Evolutionary conservation across 1,140 invertebrate genomes (phyloP), one percentile per base, ranked within the genome.

Genomic region (Drosophila equinoxialis): DNA sequence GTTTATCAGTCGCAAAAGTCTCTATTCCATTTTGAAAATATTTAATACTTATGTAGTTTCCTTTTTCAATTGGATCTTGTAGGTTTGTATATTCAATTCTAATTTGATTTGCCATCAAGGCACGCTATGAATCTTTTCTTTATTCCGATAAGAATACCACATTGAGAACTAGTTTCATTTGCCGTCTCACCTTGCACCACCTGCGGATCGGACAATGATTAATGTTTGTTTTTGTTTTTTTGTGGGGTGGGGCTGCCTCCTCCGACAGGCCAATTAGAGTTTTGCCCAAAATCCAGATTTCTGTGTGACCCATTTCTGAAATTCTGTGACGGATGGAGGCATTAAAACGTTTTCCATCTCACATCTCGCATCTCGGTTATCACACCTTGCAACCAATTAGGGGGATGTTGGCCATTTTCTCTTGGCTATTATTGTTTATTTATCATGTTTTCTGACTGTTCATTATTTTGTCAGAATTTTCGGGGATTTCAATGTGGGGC

Each of bases 401-500:
- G 26, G 74, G 30, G 30, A 76, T 76, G 74, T 59, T 74, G 58
- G 74, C 60, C 74, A 76, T 76, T 76, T 76, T 76, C 55, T 68
- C 55, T 64, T 30, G 6, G 69, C 73, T 74, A 82, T 77, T 79
- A 74, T 75, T 83, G 85, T 91, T 84, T 89, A 84, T 91, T 84
- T 79, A 60, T 63, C 61, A 81, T 89, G 71, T 90, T 63, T 79
- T 89, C 81, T 81, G 84, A 85, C 80, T 90, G 84, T 81, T 84
- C 81, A 90, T 90, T 90, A 90, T 89, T 90, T 90, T 89, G 84
- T 79, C 84, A 79, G 83, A 82, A 79, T 23, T 79, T 82, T 78
- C 57, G 58, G 55, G 10, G 35, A 71, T 77, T 69, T 62, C 60
- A 61, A 71, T 63, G 64, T 62, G 59, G 73, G 48, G 45, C 66